A percentile compares a stretch with the other conserved stretches of the same genome.
These are phyloP conservation scores for Poeciliopsis prolifica DNA, from an alignment of 2,113 vertebrate species.

Conservation along the genomic window DNA sequence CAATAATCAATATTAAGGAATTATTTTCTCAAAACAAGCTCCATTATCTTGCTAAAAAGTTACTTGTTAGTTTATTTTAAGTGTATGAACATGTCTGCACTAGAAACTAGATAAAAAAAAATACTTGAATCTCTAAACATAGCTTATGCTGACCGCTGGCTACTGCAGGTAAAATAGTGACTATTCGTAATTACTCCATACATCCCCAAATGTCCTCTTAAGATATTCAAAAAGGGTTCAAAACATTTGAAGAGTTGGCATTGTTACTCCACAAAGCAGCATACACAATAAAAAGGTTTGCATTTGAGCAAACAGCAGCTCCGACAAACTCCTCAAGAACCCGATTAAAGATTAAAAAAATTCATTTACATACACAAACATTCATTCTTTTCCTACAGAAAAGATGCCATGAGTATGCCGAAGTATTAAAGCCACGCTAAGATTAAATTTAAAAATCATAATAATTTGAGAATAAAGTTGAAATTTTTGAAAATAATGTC, in stretches of 20 bases:
- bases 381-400: slow-evolving; percentile 24
- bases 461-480: too few species aligned
- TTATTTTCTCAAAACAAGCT: too few species aligned
- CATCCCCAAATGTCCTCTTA: background rate
- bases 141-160: background rate
- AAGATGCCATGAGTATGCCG: background rate
- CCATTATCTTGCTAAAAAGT: too few species aligned
- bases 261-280: background rate
- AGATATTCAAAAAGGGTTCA: slow-evolving; percentile 3
- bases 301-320: slow-evolving; percentile 5
- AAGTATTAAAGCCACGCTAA: too few species aligned
- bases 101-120: too few species aligned
- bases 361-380: slow-evolving; percentile 22
- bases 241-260: background rate
- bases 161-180: background rate
- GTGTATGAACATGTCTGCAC: too few species aligned
- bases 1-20: too few species aligned
- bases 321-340: slow-evolving; percentile 7
- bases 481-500: too few species aligned
- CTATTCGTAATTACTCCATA: background rate
- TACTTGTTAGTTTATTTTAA: too few species aligned
- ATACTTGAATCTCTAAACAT: background rate
- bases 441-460: too few species aligned
- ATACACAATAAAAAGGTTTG: slow-evolving; percentile 1
- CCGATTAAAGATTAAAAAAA: background rate